A percentile compares a stretch with the other conserved stretches of the same genome.
Evolutionary conservation across 2,113 vertebrate species (phyloP).

Genomic region (Notarius quadriscutis): DNA sequence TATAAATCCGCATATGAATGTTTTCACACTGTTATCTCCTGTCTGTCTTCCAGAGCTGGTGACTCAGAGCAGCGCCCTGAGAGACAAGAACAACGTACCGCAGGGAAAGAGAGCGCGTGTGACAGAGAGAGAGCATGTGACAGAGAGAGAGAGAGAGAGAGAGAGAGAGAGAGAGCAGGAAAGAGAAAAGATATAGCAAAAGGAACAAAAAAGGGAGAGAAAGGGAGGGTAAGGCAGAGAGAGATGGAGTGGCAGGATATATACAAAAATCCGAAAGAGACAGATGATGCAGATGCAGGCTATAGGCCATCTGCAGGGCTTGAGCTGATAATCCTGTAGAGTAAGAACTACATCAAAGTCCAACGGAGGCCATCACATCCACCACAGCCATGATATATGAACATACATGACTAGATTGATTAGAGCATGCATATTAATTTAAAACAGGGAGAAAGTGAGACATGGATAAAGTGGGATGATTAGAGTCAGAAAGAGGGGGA

Average conservation of each 20-base stretch:
- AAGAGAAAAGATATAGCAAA: background rate
- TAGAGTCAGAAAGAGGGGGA: background rate
- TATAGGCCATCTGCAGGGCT: constrained; percentile 11
- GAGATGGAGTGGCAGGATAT: constrained; percentile 22
- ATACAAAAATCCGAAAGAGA: constrained; percentile 4
- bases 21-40: constrained; percentile 46
- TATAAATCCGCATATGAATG: constrained; percentile 24
- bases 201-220: constrained; percentile 32
- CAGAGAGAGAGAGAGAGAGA: background rate
- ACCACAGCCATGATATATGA: constrained; percentile 4
- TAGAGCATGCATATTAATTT: constrained; percentile 23
- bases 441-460: constrained; percentile 20
- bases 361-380: background rate
- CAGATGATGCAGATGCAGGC: constrained; percentile 15
- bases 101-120: background rate
- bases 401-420: constrained; percentile 9
- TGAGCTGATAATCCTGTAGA: background rate
- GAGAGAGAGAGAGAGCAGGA: background rate
- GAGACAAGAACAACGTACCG: constrained; percentile 18
- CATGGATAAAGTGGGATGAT: constrained; percentile 15
- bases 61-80: constrained; percentile 50
- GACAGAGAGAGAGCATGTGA: constrained; percentile 33
- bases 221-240: background rate
- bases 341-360: constrained; percentile 22
- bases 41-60: constrained; percentile 45